Conservation (phyloP, 2,797 vertebrate species). For the Cichlasoma orientale region DNA sequence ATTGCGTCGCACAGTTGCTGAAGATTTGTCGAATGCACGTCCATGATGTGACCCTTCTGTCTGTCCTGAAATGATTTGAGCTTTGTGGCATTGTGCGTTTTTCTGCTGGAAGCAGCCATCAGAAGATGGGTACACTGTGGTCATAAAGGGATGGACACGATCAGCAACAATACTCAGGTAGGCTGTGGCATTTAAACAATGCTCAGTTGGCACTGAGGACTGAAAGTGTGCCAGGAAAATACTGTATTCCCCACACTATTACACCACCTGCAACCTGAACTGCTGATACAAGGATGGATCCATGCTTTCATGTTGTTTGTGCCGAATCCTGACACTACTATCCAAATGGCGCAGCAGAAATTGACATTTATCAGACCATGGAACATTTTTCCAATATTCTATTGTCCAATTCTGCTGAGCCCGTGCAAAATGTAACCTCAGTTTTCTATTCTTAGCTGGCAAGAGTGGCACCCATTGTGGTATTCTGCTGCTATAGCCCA, state of each 20-base stretch:
- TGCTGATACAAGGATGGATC: too few relatives aligned
- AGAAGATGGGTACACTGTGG: neutral
- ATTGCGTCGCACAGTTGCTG: too few relatives aligned
- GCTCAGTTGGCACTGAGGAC: neutral
- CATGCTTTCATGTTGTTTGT: neutral
- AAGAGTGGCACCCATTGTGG: neutral
- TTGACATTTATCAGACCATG: neutral
- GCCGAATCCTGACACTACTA: neutral
- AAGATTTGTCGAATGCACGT: too few relatives aligned
- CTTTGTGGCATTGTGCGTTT: too few relatives aligned
- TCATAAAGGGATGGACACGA: neutral
- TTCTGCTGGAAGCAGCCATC: neutral
- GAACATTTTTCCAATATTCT: neutral
- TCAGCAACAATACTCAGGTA: neutral
- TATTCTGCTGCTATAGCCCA: neutral
- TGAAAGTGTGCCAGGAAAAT: neutral
- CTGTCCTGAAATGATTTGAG: too few relatives aligned
- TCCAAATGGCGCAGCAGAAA: neutral
- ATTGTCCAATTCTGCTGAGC: neutral
- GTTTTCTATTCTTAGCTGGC: neutral
- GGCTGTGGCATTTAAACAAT: neutral
- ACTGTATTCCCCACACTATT: neutral
- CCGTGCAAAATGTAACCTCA: neutral
- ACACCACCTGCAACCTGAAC: neutral
- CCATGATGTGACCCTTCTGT: too few relatives aligned